Conservation (phyloP, 2,113 vertebrate genomes). For the Ammodytes marinus region DNA sequence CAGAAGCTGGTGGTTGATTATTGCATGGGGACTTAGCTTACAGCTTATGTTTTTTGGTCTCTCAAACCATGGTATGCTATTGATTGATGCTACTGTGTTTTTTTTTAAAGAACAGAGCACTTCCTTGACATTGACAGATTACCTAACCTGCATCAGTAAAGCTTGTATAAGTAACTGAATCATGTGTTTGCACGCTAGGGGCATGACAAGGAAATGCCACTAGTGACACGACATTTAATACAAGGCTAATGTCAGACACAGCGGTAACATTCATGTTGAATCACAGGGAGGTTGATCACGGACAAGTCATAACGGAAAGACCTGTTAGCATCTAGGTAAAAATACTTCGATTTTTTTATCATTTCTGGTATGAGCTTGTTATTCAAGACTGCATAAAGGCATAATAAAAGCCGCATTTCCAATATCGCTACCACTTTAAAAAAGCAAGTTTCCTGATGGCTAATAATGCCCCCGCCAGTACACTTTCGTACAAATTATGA, state of each 20-base stretch:
- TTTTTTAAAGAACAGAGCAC: background rate
- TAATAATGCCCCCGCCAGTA: slow-evolving; percentile 20
- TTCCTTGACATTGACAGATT: slow-evolving; percentile 4
- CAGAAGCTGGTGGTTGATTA: slow-evolving; percentile 19
- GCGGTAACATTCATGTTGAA: background rate
- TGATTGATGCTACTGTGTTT: slow-evolving; percentile 10
- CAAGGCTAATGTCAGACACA: background rate
- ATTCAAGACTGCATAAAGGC: background rate
- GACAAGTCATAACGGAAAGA: slow-evolving; percentile 7
- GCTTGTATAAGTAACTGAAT: background rate
- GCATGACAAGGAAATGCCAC: background rate
- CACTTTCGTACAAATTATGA: slow-evolving; percentile 30
- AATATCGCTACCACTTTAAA: background rate
- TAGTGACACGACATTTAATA: background rate
- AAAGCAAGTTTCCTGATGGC: slow-evolving; percentile 8
- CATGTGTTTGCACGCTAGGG: background rate
- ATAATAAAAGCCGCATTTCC: background rate
- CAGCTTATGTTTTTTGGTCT: slow-evolving; percentile 28
- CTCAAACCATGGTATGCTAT: background rate
- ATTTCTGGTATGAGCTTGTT: background rate
- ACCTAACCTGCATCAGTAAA: background rate
- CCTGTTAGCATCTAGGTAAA: background rate
- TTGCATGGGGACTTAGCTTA: slow-evolving; percentile 26
- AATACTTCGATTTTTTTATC: background rate
- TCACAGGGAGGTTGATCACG: background rate